These are phyloP conservation scores for Falco concolor DNA, from an alignment of 2,797 vertebrate genomes.

Conservation along the genomic window DNA sequence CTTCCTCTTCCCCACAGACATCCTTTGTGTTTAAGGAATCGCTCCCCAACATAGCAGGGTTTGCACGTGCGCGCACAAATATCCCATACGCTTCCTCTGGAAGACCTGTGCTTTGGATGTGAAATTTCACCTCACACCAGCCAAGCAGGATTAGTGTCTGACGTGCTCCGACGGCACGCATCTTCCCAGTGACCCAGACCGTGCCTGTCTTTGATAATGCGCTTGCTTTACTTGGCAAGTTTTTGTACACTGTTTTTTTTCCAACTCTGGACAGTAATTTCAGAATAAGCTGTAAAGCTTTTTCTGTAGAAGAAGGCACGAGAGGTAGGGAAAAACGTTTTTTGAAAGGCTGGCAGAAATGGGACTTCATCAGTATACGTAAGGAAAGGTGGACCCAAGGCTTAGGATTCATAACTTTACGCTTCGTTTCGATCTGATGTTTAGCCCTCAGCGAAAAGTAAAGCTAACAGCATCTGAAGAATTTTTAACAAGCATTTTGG, in stretches of 20 bases:
- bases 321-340: not conserved
- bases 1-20: not conserved
- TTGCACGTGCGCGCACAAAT: fast-evolving
- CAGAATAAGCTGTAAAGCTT: not conserved
- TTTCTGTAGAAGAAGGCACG: not conserved
- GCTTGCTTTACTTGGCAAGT: not conserved
- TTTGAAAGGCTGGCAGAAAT: not conserved
- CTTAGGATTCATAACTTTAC: not conserved
- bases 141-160: not conserved
- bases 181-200: not conserved
- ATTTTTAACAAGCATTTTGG: not conserved
- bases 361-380: not conserved
- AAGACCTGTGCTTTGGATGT: not conserved
- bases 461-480: not conserved
- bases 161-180: not conserved
- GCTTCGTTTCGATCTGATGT: not conserved
- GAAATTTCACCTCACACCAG: not conserved
- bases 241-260: not conserved
- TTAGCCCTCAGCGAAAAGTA: not conserved
- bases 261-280: not conserved
- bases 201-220: not conserved
- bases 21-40: not conserved
- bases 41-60: not conserved
- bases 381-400: not conserved
- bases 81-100: not conserved